phyloP scores from a whole-genome alignment of 2,797 vertebrate genomes.

The Crenuchus spilurus region DNA sequence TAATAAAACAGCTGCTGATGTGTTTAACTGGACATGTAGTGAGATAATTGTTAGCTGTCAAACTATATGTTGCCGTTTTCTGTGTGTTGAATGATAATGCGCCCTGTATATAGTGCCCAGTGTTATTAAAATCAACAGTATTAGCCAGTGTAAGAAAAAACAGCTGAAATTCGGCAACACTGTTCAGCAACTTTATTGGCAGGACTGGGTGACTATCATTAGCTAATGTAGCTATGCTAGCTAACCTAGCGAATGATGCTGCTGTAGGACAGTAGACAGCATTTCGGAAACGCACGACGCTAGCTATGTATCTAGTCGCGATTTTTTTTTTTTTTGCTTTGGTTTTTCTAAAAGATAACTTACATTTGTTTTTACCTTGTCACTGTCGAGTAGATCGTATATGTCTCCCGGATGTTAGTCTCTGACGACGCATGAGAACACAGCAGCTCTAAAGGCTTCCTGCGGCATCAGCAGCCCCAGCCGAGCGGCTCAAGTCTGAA shows the following conservation, averaged over 20 bases:
- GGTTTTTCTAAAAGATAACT: neutral
- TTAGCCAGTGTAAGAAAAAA: neutral
- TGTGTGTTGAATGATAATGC: neutral
- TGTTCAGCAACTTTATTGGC: neutral
- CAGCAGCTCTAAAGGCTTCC: neutral
- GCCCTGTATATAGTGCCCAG: neutral
- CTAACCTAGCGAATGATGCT: neutral
- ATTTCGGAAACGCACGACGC: neutral
- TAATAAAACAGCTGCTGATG: no score
- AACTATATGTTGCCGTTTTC: no score
- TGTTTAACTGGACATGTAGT: no score
- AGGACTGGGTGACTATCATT: neutral
- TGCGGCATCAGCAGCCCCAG: neutral
- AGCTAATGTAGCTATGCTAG: neutral
- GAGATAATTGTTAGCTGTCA: no score
- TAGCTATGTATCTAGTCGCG: neutral
- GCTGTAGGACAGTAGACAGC: neutral
- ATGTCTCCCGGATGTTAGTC: neutral
- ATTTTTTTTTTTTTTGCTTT: neutral
- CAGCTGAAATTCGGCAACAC: neutral
- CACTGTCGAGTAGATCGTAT: neutral
- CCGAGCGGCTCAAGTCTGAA: no score
- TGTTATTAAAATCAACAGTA: neutral
- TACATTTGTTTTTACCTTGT: neutral
- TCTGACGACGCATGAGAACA: neutral